These are phyloP conservation scores for Sarcophaga caerulescens DNA, from an alignment of 2,888 invertebrate genomes.

Conservation along the genomic window DNA sequence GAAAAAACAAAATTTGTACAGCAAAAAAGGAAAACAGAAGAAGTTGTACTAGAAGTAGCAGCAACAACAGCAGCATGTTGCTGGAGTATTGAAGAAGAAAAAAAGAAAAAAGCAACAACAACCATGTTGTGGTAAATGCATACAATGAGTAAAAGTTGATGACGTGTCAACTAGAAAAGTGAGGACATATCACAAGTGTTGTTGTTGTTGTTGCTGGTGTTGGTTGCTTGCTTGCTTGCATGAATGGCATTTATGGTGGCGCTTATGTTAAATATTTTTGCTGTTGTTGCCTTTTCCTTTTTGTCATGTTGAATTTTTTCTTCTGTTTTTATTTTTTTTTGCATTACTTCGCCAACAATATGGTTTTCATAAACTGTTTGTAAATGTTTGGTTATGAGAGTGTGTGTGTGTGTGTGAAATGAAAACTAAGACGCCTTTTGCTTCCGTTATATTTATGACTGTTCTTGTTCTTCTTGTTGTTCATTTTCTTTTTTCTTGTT, in stretches of 20 bases:
- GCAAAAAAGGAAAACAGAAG: background rate
- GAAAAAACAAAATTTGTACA: slow-evolving; percentile 61
- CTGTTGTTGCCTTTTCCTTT: background rate
- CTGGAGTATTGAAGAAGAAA: slow-evolving; percentile 22
- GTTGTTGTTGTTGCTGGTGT: background rate
- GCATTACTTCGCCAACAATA: background rate
- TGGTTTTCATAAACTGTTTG: background rate
- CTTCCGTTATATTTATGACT: slow-evolving; percentile 64
- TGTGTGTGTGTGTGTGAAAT: no score
- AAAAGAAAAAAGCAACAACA: slow-evolving; percentile 43
- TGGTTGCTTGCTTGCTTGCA: background rate
- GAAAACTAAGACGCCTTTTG: slow-evolving; percentile 55
- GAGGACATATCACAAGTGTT: slow-evolving; percentile 67
- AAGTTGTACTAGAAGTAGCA: slow-evolving; percentile 37
- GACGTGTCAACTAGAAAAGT: slow-evolving; percentile 68
- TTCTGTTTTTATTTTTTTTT: background rate
- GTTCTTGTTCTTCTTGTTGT: slow-evolving; percentile 11
- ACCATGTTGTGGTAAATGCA: slow-evolving; percentile 1
- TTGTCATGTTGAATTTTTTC: slow-evolving; percentile 12
- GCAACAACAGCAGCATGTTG: slow-evolving; percentile 33
- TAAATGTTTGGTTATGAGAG: background rate
- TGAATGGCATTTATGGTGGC: slow-evolving; percentile 54
- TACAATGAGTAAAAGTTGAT: slow-evolving; percentile 61
- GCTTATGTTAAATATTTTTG: slow-evolving; percentile 26
- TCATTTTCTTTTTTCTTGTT: background rate